Evolutionary conservation across 2,888 invertebrate species (phyloP), one percentile per base, ranked within the genome.

Genomic region (Schizotus pectinicornis): DNA sequence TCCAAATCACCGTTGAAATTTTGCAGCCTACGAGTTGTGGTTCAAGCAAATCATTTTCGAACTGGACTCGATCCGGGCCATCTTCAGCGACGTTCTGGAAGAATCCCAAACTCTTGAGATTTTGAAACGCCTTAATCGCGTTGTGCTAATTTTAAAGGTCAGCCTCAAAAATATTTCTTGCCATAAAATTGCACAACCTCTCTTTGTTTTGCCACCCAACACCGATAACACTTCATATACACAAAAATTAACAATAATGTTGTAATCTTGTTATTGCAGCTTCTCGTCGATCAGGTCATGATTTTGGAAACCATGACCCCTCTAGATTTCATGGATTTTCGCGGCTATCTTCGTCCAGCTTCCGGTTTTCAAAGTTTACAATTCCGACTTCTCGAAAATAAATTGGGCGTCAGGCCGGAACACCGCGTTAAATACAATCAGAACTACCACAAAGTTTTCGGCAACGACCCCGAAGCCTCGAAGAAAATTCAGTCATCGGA

Each of bases 281-380:
- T 98, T 0, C 84, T 98, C 45, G 95, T 94, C 35, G 98, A 99
- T 75, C 98, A 99, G 83, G 95, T 99, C 37, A 91, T 92, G 81
- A 96, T 99, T 67, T 81, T 99, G 67, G 99, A 99, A 81, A 98
- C 98, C 0, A 99, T 99, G 99, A 97, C 98, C 0, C 98, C 99
- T 0, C 80, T 98, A 57, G 99, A 99, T 80, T 99, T 99, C 75
- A 94, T 99, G 90, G 98, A 98, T 74, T 99, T 99, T 80, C 87
- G 98, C 43, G 87, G 91, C 65, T 94, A 94, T 75, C 82, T 99
- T 34, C 90, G 93, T 7, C 94, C 98, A 0, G 97, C 98, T 0
- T 98, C 98, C 0, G 99, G 99, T 0, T 99, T 99, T 78, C 99
- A 99, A 77, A 98, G 97, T 72, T 80, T 97, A 34, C 95, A 99